phyloP scores from a whole-genome alignment of 37 sponge, comb jelly and placozoan genomes.

The Geodia barretti region DNA sequence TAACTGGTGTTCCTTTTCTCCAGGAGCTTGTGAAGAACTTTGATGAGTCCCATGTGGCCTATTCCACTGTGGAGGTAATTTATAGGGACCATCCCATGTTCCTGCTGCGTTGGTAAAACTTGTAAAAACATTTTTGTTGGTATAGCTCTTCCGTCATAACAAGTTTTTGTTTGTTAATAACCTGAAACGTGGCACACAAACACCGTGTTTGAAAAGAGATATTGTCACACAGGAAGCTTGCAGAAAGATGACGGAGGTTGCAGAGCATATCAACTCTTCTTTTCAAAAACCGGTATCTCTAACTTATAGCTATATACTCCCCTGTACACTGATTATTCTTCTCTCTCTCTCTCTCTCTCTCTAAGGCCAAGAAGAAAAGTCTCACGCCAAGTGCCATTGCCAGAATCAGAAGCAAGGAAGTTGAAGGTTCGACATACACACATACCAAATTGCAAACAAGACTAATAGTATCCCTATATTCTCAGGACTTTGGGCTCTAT shows the following conservation, averaged over 20 bases:
- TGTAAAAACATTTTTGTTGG: neutral
- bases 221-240: constrained; percentile 25
- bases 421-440: constrained; percentile 8
- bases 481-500: too few relatives aligned
- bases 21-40: constrained; percentile 36
- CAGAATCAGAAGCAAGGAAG: constrained; percentile 7
- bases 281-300: constrained; percentile 17
- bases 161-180: too few relatives aligned
- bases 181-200: too few relatives aligned
- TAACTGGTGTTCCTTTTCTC: neutral
- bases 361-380: neutral
- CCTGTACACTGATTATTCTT: too few relatives aligned
- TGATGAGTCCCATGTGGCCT: constrained; percentile 4
- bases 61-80: constrained; percentile 3
- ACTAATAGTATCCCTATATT: too few relatives aligned
- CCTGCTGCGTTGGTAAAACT: too few relatives aligned
- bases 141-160: neutral
- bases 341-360: too few relatives aligned
- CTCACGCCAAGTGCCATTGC: constrained; percentile 13
- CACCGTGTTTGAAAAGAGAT: too few relatives aligned
- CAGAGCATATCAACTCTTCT: constrained; percentile 41
- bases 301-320: too few relatives aligned
- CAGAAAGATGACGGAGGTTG: constrained; percentile 37
- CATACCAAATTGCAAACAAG: too few relatives aligned
- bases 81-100: neutral